Percentiles rank a stretch among this genome's conserved stretches.
These are phyloP conservation scores for Ictidomys tridecemlineatus DNA, from an alignment of 2,113 vertebrate genomes.

Conservation along the genomic window DNA sequence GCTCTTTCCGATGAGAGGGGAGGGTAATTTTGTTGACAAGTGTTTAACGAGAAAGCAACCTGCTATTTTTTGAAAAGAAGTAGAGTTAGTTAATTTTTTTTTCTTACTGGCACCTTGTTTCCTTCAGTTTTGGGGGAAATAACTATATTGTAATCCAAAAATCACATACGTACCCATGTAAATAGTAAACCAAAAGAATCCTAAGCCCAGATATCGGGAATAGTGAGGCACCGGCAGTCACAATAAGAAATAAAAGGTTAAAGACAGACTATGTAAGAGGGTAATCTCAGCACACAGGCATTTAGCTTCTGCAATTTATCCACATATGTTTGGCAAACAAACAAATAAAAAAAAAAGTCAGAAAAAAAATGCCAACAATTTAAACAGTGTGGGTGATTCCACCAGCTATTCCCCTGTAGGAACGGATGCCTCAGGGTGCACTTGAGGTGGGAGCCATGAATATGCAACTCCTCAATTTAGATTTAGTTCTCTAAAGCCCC, in stretches of 20 bases:
- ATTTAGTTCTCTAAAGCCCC: not conserved
- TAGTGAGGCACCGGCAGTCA: not conserved
- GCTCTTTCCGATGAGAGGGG: conserved; percentile 74
- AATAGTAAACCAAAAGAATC: conserved; percentile 39
- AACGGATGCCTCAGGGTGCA: not conserved
- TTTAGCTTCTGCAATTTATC: not conserved
- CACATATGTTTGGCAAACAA: conserved; percentile 40
- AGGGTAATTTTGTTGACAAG: conserved; percentile 84
- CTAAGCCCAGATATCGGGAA: not conserved
- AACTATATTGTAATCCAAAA: not conserved
- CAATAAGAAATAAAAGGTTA: not conserved
- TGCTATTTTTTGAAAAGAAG: conserved; percentile 74
- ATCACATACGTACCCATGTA: not conserved
- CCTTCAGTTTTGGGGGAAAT: not conserved
- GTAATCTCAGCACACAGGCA: not conserved
- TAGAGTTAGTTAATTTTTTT: conserved; percentile 6
- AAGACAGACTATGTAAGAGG: not conserved
- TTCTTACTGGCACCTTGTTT: conserved; percentile 48
- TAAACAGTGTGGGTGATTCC: not conserved
- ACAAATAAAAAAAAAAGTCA: not conserved
- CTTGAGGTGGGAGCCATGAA: not conserved
- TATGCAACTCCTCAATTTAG: not conserved
- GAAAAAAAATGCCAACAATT: not conserved
- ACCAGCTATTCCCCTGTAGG: not conserved
- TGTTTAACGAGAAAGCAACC: conserved; percentile 64